Evolutionary conservation across 2,113 vertebrate species (phyloP).

Genomic region (Ictalurus punctatus): DNA sequence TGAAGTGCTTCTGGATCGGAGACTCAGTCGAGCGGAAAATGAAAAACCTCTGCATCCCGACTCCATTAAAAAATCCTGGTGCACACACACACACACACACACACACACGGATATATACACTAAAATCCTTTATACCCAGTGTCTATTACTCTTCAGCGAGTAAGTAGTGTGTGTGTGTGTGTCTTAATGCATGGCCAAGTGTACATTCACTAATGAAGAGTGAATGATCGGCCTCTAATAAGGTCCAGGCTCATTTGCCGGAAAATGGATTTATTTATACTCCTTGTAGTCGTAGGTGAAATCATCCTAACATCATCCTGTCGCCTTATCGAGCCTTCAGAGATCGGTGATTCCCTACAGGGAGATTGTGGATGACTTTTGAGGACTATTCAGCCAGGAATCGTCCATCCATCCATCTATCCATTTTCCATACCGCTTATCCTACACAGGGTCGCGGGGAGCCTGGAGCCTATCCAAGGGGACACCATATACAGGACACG

Average conservation of each 20-base stretch:
- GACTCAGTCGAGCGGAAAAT: slow-evolving; percentile 74
- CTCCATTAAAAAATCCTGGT: slow-evolving; percentile 74
- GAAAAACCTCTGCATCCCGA: slow-evolving; percentile 76
- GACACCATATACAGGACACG: too few relatives aligned
- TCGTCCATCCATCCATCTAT: too few relatives aligned
- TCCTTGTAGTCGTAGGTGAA: neutral
- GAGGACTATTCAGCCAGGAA: neutral
- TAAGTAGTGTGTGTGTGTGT: slow-evolving; percentile 51
- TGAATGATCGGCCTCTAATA: neutral
- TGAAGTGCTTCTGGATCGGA: slow-evolving; percentile 54
- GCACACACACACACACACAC: neutral
- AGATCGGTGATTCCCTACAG: neutral
- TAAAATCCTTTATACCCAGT: slow-evolving; percentile 14
- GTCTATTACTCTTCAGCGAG: slow-evolving; percentile 11
- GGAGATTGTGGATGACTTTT: neutral
- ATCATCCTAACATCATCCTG: neutral
- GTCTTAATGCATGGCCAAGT: neutral
- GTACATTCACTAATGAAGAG: neutral
- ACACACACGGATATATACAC: neutral
- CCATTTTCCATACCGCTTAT: too few relatives aligned
- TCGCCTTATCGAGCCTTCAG: neutral
- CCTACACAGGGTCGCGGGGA: too few relatives aligned
- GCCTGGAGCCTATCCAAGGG: too few relatives aligned
- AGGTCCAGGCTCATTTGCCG: neutral
- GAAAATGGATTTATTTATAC: neutral